Evolutionary conservation across 2,888 invertebrate genomes (phyloP).

Genomic region (Lasioglossum villosulum): DNA sequence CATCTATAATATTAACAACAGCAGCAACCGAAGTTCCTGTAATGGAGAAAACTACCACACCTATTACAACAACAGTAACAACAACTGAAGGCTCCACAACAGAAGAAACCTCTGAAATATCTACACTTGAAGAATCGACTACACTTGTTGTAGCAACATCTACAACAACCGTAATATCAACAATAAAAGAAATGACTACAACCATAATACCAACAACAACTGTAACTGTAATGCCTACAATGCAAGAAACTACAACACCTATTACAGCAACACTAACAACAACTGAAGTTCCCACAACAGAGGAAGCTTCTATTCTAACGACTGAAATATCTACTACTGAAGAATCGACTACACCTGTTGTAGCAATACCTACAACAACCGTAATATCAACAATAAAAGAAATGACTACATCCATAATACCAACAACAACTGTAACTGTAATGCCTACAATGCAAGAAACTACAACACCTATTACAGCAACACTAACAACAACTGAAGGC

Average conservation of each 20-base stretch:
- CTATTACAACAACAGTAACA: not conserved
- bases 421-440: conserved; percentile 8
- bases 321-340: conserved; percentile 18
- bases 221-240: conserved; percentile 53
- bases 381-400: not conserved
- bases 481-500: no score
- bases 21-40: not conserved
- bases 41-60: not conserved
- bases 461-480: not conserved
- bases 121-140: conserved; percentile 1
- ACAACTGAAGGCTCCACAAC: no score
- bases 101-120: no score
- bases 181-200: not conserved
- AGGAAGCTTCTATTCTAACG: no score
- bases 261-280: not conserved
- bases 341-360: not conserved
- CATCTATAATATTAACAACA: no score
- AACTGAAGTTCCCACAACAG: not conserved
- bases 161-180: not conserved
- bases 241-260: conserved; percentile 16
- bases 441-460: not conserved
- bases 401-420: no score
- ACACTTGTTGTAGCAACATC: no score
- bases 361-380: not conserved
- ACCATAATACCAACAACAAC: conserved; percentile 27